phyloP scores from a whole-genome alignment of 2,888 invertebrate genomes.

The Electrophaes corylata region DNA sequence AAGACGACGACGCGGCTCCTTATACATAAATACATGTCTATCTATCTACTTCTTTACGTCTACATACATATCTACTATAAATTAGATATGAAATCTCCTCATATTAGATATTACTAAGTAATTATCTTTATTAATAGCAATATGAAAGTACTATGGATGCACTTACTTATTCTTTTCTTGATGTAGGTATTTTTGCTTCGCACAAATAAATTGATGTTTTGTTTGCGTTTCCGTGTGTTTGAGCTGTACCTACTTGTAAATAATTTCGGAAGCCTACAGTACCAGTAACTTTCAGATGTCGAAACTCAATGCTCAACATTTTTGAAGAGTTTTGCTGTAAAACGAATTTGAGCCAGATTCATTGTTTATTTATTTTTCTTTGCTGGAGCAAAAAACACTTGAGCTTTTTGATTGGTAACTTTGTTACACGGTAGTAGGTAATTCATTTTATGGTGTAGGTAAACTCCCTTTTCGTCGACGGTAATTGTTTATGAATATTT shows the following conservation, averaged over 20 bases:
- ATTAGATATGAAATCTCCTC: slow-evolving; percentile 5
- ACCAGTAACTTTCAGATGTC: neutral
- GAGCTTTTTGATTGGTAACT: slow-evolving; percentile 23
- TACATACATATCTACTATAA: too few species aligned
- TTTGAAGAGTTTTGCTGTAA: neutral
- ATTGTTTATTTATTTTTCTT: neutral
- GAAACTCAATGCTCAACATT: neutral
- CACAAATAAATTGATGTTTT: neutral
- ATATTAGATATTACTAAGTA: slow-evolving; percentile 13
- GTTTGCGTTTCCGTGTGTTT: neutral
- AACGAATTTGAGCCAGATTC: neutral
- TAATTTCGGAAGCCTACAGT: neutral
- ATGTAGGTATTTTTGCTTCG: neutral
- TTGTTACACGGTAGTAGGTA: slow-evolving; percentile 39
- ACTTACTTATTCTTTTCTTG: neutral
- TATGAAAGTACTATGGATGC: neutral
- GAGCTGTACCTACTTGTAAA: neutral
- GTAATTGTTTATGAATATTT: too few species aligned
- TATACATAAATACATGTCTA: neutral
- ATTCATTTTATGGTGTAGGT: too few species aligned
- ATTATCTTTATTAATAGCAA: slow-evolving; percentile 10
- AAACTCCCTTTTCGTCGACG: too few species aligned
- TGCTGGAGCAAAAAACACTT: slow-evolving; percentile 21
- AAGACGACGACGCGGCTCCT: neutral
- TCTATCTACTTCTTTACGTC: slow-evolving; percentile 1